Evolutionary conservation across 1,140 invertebrate genomes (phyloP).

Genomic region (Drosophila subobscura): DNA sequence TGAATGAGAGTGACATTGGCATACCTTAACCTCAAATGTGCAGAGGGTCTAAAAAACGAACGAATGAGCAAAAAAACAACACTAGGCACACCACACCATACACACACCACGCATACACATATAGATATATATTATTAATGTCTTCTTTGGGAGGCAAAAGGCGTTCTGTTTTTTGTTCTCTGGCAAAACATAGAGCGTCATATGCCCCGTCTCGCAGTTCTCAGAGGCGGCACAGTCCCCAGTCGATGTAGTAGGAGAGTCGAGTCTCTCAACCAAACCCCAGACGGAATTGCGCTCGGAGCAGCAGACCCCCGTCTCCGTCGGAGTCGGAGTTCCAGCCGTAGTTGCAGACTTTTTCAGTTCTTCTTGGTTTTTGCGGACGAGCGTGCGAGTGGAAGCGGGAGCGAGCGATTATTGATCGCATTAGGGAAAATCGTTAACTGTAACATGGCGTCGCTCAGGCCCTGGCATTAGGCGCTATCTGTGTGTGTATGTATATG

Average conservation of each 20-base stretch:
- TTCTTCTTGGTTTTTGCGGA: background rate
- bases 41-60: constrained; percentile 64
- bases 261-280: too few species aligned
- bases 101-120: constrained; percentile 18
- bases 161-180: constrained; percentile 45
- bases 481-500: constrained; percentile 3
- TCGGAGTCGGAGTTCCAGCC: too few species aligned
- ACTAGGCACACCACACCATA: constrained; percentile 23
- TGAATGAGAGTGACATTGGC: constrained; percentile 81
- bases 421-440: constrained; percentile 82
- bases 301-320: too few species aligned
- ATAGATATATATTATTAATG: constrained; percentile 55
- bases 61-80: constrained; percentile 39
- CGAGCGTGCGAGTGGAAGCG: constrained; percentile 37
- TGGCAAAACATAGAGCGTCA: constrained; percentile 62
- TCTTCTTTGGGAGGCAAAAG: constrained; percentile 65
- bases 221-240: too few species aligned
- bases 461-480: constrained; percentile 51
- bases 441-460: constrained; percentile 81
- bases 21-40: constrained; percentile 82
- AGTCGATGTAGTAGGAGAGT: too few species aligned
- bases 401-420: constrained; percentile 77
- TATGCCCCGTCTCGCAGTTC: constrained; percentile 20
- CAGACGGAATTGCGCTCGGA: too few species aligned
- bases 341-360: constrained; percentile 6